phyloP scores from a whole-genome alignment of 2,888 invertebrate species.

The Brenthis ino region DNA sequence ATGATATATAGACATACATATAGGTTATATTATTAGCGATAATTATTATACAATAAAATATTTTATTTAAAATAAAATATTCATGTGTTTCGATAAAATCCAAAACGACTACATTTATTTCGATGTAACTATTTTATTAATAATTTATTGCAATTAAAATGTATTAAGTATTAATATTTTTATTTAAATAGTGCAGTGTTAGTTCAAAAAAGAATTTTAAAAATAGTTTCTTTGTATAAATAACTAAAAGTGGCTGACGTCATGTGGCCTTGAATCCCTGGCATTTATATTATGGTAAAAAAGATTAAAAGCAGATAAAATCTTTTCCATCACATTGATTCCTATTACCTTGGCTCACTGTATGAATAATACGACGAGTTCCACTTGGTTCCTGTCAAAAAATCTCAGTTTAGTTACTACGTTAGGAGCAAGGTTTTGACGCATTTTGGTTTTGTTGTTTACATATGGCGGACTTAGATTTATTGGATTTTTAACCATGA shows the following conservation, averaged over 20 bases:
- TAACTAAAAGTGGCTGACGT: slow-evolving; percentile 1
- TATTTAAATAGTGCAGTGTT: too few relatives aligned
- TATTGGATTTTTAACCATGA: background rate
- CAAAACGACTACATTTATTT: too few relatives aligned
- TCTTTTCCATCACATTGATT: slow-evolving; percentile 37
- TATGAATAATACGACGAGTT: slow-evolving; percentile 38
- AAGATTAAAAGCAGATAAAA: slow-evolving; percentile 26
- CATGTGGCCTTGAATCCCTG: slow-evolving; percentile 15
- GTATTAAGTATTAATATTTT: too few relatives aligned
- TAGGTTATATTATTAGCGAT: too few relatives aligned
- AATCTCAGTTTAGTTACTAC: slow-evolving; percentile 18
- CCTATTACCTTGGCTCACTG: slow-evolving; percentile 35
- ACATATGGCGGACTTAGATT: slow-evolving; percentile 7
- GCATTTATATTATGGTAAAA: slow-evolving; percentile 18
- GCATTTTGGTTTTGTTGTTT: slow-evolving; percentile 18
- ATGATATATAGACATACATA: too few relatives aligned
- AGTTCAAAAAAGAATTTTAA: background rate
- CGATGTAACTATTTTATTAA: too few relatives aligned
- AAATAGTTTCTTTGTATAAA: background rate
- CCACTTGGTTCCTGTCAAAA: slow-evolving; percentile 29
- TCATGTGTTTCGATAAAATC: too few relatives aligned
- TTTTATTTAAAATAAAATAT: too few relatives aligned
- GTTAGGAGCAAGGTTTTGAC: slow-evolving; percentile 10
- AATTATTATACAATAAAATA: too few relatives aligned
- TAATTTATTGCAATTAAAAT: too few relatives aligned